These are phyloP conservation scores for Uropsilus gracilis DNA, from an alignment of 2,113 vertebrate genomes.

Conservation along the genomic window DNA sequence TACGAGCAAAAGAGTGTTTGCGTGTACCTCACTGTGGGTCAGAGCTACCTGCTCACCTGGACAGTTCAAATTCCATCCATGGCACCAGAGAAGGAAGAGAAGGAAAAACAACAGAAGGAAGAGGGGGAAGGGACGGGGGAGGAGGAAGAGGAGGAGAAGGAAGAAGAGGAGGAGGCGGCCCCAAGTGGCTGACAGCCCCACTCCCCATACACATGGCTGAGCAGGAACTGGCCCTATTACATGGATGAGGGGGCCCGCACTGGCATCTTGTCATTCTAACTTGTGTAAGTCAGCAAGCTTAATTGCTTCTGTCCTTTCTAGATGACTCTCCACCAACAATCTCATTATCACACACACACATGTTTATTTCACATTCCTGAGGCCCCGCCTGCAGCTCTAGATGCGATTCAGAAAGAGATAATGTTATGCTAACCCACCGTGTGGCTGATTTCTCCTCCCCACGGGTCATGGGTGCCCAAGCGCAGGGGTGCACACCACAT, in stretches of 20 bases:
- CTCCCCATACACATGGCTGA: slow-evolving; percentile 65
- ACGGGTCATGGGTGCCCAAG: too few species aligned
- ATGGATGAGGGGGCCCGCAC: slow-evolving; percentile 78
- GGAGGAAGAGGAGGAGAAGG: neutral
- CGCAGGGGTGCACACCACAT: too few species aligned
- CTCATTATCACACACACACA: slow-evolving; percentile 83
- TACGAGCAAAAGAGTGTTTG: too few species aligned
- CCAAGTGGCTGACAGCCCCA: slow-evolving; percentile 74
- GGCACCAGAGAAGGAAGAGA: neutral
- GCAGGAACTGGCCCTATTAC: slow-evolving; percentile 80
- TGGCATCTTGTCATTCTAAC: slow-evolving; percentile 83
- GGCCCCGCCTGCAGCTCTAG: slow-evolving; percentile 57
- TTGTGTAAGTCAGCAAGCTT: slow-evolving; percentile 83
- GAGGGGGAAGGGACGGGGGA: neutral
- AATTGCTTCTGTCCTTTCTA: slow-evolving; percentile 84
- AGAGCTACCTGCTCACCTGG: too few species aligned
- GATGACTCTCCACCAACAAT: slow-evolving; percentile 82
- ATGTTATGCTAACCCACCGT: neutral
- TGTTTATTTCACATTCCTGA: slow-evolving; percentile 75
- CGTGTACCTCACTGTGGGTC: too few species aligned
- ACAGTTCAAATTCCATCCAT: neutral
- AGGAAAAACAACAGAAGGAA: neutral
- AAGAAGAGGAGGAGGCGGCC: neutral
- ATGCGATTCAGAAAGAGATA: neutral
- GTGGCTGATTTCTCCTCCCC: neutral